These are phyloP conservation scores for Boloria euphrosyne DNA, from an alignment of 2,888 invertebrate genomes.

Conservation along the genomic window DNA sequence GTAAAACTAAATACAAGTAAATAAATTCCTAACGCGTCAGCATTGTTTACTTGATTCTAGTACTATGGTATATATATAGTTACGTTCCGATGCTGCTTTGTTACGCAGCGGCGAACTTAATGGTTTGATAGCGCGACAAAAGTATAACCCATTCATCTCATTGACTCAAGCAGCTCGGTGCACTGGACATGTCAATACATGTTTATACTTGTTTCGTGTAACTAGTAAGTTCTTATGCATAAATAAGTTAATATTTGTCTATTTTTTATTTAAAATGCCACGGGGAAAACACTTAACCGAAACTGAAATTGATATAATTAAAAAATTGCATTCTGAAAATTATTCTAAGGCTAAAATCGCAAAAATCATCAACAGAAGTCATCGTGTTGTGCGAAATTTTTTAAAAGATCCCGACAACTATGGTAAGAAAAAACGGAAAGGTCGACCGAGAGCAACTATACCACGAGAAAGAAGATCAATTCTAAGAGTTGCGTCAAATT, in stretches of 20 bases:
- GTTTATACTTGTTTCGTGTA: slow-evolving; percentile 6
- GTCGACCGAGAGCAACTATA: slow-evolving; percentile 8
- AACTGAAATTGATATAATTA: not conserved
- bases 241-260: not conserved
- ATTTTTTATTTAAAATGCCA: not conserved
- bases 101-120: too few relatives aligned
- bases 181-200: slow-evolving; percentile 4
- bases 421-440: not conserved
- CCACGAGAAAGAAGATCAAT: too few relatives aligned
- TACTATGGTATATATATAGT: too few relatives aligned
- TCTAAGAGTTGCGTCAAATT: not conserved
- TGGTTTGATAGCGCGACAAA: too few relatives aligned
- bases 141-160: too few relatives aligned
- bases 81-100: too few relatives aligned
- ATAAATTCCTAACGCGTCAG: too few relatives aligned
- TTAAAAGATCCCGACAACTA: slow-evolving; percentile 1
- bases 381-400: slow-evolving; percentile 9
- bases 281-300: not conserved
- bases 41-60: too few relatives aligned
- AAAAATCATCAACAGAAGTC: not conserved
- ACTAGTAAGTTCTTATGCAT: not conserved
- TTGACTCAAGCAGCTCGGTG: too few relatives aligned
- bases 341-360: slow-evolving; percentile 4
- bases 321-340: slow-evolving; percentile 9
- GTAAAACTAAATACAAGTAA: too few relatives aligned